phyloP scores from a whole-genome alignment of 2,113 vertebrate species.

The Geococcyx californianus region DNA sequence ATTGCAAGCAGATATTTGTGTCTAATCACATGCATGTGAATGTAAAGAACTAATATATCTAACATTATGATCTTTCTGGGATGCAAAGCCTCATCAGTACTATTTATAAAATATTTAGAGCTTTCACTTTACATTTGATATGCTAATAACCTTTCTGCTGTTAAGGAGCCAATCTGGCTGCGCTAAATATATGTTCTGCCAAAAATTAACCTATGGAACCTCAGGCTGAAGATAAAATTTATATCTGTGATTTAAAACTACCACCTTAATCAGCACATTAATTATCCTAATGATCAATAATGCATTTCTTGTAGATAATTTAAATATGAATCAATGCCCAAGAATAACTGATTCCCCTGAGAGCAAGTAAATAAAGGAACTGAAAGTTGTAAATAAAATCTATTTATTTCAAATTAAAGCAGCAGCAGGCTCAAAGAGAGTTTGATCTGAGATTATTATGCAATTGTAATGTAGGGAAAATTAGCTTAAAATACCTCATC shows the following conservation, averaged over 20 bases:
- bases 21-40: background rate
- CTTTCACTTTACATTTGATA: background rate
- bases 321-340: background rate
- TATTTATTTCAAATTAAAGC: slow-evolving; percentile 2
- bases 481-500: background rate
- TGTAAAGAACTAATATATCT: background rate
- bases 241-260: background rate
- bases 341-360: background rate
- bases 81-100: background rate
- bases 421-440: background rate
- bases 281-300: background rate
- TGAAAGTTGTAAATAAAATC: background rate
- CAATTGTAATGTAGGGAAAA: background rate
- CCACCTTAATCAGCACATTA: background rate
- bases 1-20: background rate
- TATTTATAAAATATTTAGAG: background rate
- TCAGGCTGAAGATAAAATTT: background rate
- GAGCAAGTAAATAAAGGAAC: background rate
- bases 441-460: background rate
- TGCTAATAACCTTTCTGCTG: background rate
- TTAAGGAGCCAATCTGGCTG: background rate
- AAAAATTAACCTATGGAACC: background rate
- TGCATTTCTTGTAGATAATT: background rate
- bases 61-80: background rate
- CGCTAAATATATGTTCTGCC: background rate